Evolutionary conservation across 2,797 vertebrate genomes (phyloP), one percentile per base, ranked within the genome.

Genomic region (Molossus alvarezi): DNA sequence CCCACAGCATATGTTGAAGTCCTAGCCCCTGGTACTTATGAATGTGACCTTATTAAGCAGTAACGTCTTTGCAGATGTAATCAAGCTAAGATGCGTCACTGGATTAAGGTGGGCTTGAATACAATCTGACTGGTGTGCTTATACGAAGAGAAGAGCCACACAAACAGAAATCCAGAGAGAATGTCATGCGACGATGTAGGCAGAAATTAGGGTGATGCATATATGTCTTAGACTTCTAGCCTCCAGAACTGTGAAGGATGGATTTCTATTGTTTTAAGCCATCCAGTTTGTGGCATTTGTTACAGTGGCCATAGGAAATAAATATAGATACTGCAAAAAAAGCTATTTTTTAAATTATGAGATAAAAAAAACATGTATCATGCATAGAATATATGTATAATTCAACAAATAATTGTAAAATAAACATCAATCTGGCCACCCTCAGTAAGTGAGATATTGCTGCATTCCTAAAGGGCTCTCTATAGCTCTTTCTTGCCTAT

Each of bases 41-140:
- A 71, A 82, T 3, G n/a, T 88, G 80, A 84, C 27, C 25, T 88
- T 81, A 58, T 58, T 82, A 72, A 23, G 33, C 83, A 91, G 53
- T 10, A 79, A 5, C 11, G 23, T 80, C 45, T 96, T 85, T 53
- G 18, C 25, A 85, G 77, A 67, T 21, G 29, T 58, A 69, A 80
- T 83, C 45, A 65, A 65, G 21, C 57, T 75, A 69, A 27, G 5
- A 72, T 48, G 51, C 69, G 14, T 73, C 67, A 41, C 9, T 88
- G 67, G 69, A 57, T 62, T 20, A 79, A 17, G 5, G 27, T 65
- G 62, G 48, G 8, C 3, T 41, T 8, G 27, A 27, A 69, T 77
- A 9, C 51, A 77, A 13, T 67, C 45, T 53, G 81, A 80, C 45
- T 76, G 27, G 37, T 64, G 21, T 69, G 5, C 15, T 91, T 81